Conservation (phyloP, 1,140 invertebrate genomes). For the Drosophila gunungcola region DNA sequence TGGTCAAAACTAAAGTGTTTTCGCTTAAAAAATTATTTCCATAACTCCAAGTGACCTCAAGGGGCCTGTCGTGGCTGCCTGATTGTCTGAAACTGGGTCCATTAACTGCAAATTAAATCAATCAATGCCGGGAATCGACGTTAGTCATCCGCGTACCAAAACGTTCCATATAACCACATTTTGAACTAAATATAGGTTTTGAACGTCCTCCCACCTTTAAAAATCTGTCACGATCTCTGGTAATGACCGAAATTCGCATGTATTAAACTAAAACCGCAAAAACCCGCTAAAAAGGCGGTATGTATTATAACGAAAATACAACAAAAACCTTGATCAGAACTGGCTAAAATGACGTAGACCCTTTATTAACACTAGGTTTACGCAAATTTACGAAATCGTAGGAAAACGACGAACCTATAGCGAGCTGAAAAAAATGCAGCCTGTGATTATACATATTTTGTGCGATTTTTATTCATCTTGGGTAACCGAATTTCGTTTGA, state of each 20-base stretch:
- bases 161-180: conserved; percentile 43
- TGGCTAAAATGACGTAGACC: conserved; percentile 60
- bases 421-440: conserved; percentile 2
- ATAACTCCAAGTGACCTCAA: conserved; percentile 9
- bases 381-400: conserved; percentile 15
- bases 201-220: conserved; percentile 58
- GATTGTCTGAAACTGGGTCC: conserved; percentile 8
- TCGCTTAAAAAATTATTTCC: neutral
- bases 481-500: conserved; percentile 43
- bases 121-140: conserved; percentile 13
- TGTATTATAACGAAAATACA: conserved; percentile 23
- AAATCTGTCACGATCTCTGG: conserved; percentile 59
- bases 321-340: conserved; percentile 53
- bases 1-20: conserved; percentile 24
- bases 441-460: neutral
- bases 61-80: neutral
- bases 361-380: conserved; percentile 56
- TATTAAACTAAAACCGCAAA: conserved; percentile 57
- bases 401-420: conserved; percentile 34
- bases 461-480: neutral
- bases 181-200: conserved; percentile 49
- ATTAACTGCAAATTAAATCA: conserved; percentile 17
- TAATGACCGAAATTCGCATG: conserved; percentile 31
- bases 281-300: conserved; percentile 52
- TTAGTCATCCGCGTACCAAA: conserved; percentile 42